Base-by-base conservation (phyloP, 53 echinoderm and acorn worm species). In the Echinarachnius parma region DNA sequence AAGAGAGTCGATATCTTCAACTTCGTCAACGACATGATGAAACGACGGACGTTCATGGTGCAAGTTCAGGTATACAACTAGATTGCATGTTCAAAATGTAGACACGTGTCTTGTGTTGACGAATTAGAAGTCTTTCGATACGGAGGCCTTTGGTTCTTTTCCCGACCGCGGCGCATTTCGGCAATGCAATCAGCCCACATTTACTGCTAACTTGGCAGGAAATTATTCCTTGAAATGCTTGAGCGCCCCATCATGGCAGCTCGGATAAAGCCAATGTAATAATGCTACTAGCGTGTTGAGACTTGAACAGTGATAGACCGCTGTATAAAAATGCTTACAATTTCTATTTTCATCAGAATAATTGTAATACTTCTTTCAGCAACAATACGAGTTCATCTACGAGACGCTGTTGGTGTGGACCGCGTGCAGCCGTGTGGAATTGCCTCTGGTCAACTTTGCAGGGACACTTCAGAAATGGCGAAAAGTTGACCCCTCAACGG, bases 1-100 rank as follows among this genome's bases (percentile, higher is more conserved):
- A 23, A 53, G 34, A 69, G 32, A 22, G 26, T 69, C 14, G 70
- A 69, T 53, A 34, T 69, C 34, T 69, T 53, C 54, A 69, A 69
- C 34, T 69, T 69, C 24, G 54, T 69, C 9, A 69, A 52, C 34
- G 7, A 52, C 1, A 69, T 69, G 70, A 69, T 53, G 13, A 32
- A 69, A 34, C 21, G 70, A 9, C 8, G 70, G 18, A 13, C 53
- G 21, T 53, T 22, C 13, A 69, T 69, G 70, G 70, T 69, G 10
- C 70, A 69, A 53, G 70, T 69, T 10, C 34, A 53, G 70, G 70
- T 69, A 69, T n/a, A n/a, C n/a, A n/a, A n/a, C n/a, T n/a, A n/a
- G n/a, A n/a, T n/a, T n/a, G n/a, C n/a, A n/a, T n/a, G n/a, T n/a
- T n/a, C n/a, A n/a, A n/a, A n/a, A n/a, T n/a, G n/a, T n/a, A n/a